phyloP scores from a whole-genome alignment of 2,113 vertebrate species.

The Sinocyclocheilus rhinocerous region DNA sequence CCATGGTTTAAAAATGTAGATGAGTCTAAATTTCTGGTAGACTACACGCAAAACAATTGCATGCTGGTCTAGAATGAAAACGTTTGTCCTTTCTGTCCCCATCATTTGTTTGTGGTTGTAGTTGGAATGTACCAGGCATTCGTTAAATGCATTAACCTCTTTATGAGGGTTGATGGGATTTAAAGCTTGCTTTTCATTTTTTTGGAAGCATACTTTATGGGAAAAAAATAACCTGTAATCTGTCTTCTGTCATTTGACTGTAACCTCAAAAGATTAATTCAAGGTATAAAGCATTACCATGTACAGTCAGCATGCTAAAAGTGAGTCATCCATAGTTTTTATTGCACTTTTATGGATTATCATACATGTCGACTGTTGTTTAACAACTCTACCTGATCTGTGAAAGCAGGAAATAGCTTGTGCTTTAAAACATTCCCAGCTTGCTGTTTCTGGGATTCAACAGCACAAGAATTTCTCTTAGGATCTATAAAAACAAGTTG shows the following conservation, averaged over 20 bases:
- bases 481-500: background rate
- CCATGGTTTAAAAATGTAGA: too few species aligned
- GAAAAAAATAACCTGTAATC: background rate
- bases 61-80: background rate
- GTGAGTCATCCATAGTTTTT: background rate
- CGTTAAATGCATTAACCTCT: background rate
- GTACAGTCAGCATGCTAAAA: background rate
- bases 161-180: slow-evolving; percentile 31
- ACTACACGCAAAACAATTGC: too few species aligned
- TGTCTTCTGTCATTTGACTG: background rate
- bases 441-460: slow-evolving; percentile 7
- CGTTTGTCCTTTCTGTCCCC: background rate
- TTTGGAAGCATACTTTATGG: slow-evolving; percentile 26
- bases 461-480: background rate
- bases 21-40: too few species aligned
- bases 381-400: background rate
- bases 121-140: background rate
- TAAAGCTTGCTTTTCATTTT: slow-evolving; percentile 41
- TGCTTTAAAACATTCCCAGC: slow-evolving; percentile 48
- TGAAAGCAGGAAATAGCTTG: slow-evolving; percentile 27
- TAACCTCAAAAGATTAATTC: slow-evolving; percentile 4
- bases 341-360: slow-evolving; percentile 23
- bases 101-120: background rate
- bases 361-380: background rate
- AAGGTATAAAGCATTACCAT: slow-evolving; percentile 15